Evolutionary conservation across 2,888 invertebrate species (phyloP), one percentile per base, ranked within the genome.

Genomic region (Timema cristinae): DNA sequence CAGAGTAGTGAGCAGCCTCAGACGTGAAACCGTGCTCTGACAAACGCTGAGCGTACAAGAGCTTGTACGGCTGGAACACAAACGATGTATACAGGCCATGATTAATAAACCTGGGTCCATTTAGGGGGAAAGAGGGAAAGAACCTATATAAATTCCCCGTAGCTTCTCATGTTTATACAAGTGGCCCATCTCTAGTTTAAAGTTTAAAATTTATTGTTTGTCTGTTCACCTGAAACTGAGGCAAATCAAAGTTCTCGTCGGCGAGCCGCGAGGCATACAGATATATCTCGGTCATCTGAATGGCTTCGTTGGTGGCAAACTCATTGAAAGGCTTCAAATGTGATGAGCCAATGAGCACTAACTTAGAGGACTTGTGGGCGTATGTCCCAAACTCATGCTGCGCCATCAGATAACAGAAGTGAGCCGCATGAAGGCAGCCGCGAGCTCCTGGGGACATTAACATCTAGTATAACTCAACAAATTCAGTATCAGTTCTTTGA

Each of bases 401-500:
- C 1, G 92, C 95, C 84, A 96, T 90, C 78, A 99, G 84, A 85
- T 97, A 98, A 83, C 97, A 98, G 83, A 98, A 96, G 82, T 98
- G 98, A 48, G 97, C 95, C 2, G 95, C 97, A 84, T 91, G 91
- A 71, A 93, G 83, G 78, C 92, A 92, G 11, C 97, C 96, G 76
- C 92, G 89, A 71, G 87, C 83, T 72, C 86, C 92, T 87, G 79
- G n/a, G 9, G 76, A 80, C 76, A 52, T 11, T 66, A 71, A 71
- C 15, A n/a, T 54, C 13, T 15, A 50, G 8, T 15, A n/a, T 68
- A 6, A 10, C 50, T 9, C 8, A 68, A 15, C 11, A 5, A 68
- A 16, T 11, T n/a, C n/a, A n/a, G n/a, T n/a, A n/a, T n/a, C n/a
- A n/a, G n/a, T n/a, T n/a, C n/a, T n/a, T n/a, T n/a, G n/a, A n/a